phyloP scores from a whole-genome alignment of 2,888 invertebrate genomes.

The Sinhomidia bicolor region DNA sequence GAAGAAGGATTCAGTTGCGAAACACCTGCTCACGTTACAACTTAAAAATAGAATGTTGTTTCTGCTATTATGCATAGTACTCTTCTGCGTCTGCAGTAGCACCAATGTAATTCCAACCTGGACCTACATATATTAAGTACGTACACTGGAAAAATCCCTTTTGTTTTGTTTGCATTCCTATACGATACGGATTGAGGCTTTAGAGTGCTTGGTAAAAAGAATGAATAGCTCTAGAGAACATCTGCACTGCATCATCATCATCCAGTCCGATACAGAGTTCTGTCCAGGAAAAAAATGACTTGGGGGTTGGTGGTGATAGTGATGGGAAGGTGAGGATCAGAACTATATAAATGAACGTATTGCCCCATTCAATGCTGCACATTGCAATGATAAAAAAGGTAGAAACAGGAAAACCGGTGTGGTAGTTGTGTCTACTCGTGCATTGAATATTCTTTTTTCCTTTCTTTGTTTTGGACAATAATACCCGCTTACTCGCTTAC shows the following conservation, averaged over 20 bases:
- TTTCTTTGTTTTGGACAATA: constrained; percentile 64
- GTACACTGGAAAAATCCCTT: constrained; percentile 8
- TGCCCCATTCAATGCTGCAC: constrained; percentile 18
- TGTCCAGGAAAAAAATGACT: constrained; percentile 43
- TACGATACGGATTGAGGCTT: not conserved
- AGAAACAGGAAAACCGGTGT: not conserved
- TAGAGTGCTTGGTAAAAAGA: not conserved
- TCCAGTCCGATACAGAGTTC: not conserved
- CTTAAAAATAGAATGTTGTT: constrained; percentile 70
- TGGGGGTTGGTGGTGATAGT: too few relatives aligned
- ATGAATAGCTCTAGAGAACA: constrained; percentile 38
- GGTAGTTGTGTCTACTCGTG: constrained; percentile 37
- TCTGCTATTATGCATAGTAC: not conserved
- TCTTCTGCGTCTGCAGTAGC: too few relatives aligned
- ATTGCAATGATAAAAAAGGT: not conserved
- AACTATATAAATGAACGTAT: not conserved
- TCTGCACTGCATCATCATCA: constrained; percentile 48
- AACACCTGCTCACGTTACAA: constrained; percentile 75
- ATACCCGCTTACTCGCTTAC: too few relatives aligned
- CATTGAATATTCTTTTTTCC: constrained; percentile 45
- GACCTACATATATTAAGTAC: constrained; percentile 62
- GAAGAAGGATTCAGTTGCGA: constrained; percentile 76
- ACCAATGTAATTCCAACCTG: constrained; percentile 1
- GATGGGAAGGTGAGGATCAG: not conserved
- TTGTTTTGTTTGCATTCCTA: constrained; percentile 42